A percentile compares a stretch with the other conserved stretches of the same genome.
Conservation (phyloP, 2,797 vertebrate genomes). For the Clamator glandarius region DNA sequence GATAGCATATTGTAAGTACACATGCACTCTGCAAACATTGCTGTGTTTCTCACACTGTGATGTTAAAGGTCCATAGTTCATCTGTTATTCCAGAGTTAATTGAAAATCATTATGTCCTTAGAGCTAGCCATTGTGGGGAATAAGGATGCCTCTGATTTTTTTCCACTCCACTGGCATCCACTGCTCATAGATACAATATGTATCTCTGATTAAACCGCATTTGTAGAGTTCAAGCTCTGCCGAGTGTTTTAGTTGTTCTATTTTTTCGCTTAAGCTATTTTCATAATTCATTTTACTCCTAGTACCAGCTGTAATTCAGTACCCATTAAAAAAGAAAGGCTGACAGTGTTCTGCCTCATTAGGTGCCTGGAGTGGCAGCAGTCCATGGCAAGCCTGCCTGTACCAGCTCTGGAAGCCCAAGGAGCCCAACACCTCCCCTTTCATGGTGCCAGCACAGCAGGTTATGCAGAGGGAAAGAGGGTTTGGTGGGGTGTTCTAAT, state of each 20-base stretch:
- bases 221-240: neutral
- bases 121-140: neutral
- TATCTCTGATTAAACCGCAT: slow-evolving; percentile 11
- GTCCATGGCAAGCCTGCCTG: neutral
- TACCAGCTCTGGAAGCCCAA: neutral
- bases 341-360: neutral
- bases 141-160: neutral
- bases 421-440: neutral
- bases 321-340: neutral
- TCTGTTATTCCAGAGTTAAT: neutral
- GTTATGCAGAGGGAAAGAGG: neutral
- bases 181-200: neutral
- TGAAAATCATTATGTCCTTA: neutral
- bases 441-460: neutral
- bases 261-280: neutral
- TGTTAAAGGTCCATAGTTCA: neutral
- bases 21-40: neutral
- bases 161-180: neutral
- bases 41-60: neutral
- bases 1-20: neutral
- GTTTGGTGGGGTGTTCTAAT: neutral
- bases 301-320: neutral
- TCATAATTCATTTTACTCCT: neutral
- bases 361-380: neutral
- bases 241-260: neutral